Conservation (phyloP, 1,140 invertebrate genomes). For the Pseudomyrmex gracilis region DNA sequence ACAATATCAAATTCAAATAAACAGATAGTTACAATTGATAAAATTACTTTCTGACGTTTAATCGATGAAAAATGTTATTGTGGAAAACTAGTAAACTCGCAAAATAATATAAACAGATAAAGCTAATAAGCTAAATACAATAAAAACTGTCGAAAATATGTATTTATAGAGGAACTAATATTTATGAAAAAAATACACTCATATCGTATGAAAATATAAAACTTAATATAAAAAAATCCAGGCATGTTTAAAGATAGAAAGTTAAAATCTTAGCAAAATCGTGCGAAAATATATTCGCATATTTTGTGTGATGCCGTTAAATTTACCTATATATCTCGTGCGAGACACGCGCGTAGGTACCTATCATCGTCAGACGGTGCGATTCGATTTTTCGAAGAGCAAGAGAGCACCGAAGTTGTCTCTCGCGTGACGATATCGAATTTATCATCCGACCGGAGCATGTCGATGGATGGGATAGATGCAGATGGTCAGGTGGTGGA, state of each 20-base stretch:
- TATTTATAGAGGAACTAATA: too few relatives aligned
- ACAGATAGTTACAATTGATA: too few relatives aligned
- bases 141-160: too few relatives aligned
- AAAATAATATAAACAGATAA: too few relatives aligned
- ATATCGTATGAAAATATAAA: too few relatives aligned
- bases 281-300: neutral
- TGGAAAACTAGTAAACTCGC: too few relatives aligned
- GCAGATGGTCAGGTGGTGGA: constrained; percentile 34
- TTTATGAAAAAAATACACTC: too few relatives aligned
- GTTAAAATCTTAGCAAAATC: neutral
- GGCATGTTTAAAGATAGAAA: neutral
- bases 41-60: too few relatives aligned
- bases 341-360: constrained; percentile 12
- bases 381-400: constrained; percentile 52
- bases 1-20: too few relatives aligned
- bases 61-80: too few relatives aligned
- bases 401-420: constrained; percentile 41
- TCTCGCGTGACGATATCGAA: constrained; percentile 49
- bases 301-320: constrained; percentile 11
- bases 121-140: too few relatives aligned
- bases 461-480: constrained; percentile 12
- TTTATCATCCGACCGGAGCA: constrained; percentile 38
- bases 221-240: too few relatives aligned
- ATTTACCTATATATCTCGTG: constrained; percentile 13
- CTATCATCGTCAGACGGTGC: constrained; percentile 21